phyloP scores from a whole-genome alignment of 1,140 invertebrate genomes.

The Hylaeus anthracinus region DNA sequence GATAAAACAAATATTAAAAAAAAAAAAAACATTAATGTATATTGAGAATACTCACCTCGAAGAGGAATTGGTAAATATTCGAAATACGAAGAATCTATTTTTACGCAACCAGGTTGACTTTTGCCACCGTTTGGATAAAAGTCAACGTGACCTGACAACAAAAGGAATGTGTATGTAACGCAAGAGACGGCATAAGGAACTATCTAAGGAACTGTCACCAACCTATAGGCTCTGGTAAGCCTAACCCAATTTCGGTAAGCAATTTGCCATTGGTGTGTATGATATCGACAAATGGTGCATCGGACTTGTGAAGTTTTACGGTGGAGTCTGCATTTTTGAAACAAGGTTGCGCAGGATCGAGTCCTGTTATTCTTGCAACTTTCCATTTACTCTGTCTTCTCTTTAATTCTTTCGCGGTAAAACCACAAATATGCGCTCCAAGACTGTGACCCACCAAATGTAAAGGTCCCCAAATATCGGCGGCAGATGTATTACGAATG shows the following conservation, averaged over 20 bases:
- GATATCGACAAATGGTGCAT: slow-evolving; percentile 86
- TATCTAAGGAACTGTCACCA: neutral
- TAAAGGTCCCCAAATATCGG: slow-evolving; percentile 69
- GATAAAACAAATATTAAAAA: neutral
- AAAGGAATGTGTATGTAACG: neutral
- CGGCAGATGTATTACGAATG: neutral
- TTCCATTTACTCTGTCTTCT: slow-evolving; percentile 66
- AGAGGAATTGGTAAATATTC: slow-evolving; percentile 70
- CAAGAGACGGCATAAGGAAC: neutral
- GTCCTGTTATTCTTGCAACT: slow-evolving; percentile 78
- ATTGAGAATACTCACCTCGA: slow-evolving; percentile 68
- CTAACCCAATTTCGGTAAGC: slow-evolving; percentile 81
- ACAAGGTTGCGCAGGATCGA: slow-evolving; percentile 86
- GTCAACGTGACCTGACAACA: slow-evolving; percentile 82
- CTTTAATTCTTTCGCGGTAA: slow-evolving; percentile 80
- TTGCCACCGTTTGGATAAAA: slow-evolving; percentile 87
- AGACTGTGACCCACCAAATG: slow-evolving; percentile 85
- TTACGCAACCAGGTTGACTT: slow-evolving; percentile 82
- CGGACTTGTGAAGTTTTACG: slow-evolving; percentile 81
- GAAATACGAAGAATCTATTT: slow-evolving; percentile 71
- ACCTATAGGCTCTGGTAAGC: slow-evolving; percentile 82
- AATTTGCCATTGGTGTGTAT: slow-evolving; percentile 85
- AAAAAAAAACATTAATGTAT: too few species aligned
- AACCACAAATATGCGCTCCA: slow-evolving; percentile 84
- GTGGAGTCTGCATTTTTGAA: slow-evolving; percentile 79